These are phyloP conservation scores for Incurvaria masculella DNA, from an alignment of 2,888 invertebrate genomes.

Conservation along the genomic window DNA sequence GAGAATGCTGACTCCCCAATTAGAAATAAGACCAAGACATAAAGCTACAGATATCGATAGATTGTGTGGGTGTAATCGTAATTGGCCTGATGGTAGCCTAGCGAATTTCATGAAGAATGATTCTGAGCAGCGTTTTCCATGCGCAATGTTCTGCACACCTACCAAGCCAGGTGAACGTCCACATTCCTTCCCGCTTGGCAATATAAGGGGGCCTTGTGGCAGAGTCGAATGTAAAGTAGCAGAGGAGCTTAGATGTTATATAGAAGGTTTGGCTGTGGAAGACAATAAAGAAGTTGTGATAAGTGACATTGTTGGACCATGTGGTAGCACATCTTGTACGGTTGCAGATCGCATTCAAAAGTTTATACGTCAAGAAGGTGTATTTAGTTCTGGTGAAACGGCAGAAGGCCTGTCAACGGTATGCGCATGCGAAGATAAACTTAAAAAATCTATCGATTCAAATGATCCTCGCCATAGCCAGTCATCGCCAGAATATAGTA, in stretches of 20 bases:
- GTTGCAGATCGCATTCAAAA: constrained; percentile 38
- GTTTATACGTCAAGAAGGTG: constrained; percentile 37
- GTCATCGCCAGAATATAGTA: constrained; percentile 27
- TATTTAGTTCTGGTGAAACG: constrained; percentile 25
- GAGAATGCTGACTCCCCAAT: constrained; percentile 45
- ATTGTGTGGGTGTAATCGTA: constrained; percentile 41
- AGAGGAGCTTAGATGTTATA: constrained; percentile 37
- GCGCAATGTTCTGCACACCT: constrained; percentile 33
- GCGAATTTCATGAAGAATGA: constrained; percentile 37
- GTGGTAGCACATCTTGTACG: constrained; percentile 41
- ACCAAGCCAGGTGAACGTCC: constrained; percentile 22
- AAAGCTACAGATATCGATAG: constrained; percentile 46
- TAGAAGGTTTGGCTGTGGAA: constrained; percentile 40
- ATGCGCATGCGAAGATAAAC: constrained; percentile 37
- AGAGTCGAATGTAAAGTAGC: constrained; percentile 43
- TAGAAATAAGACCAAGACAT: constrained; percentile 35
- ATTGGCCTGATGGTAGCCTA: constrained; percentile 37
- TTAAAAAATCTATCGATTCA: constrained; percentile 30
- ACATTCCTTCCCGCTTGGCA: constrained; percentile 34
- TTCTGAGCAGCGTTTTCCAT: constrained; percentile 29
- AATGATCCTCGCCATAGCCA: constrained; percentile 27
- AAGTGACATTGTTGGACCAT: constrained; percentile 38
- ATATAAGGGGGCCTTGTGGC: constrained; percentile 46
- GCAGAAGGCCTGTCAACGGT: constrained; percentile 38
- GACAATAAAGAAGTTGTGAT: constrained; percentile 35